Percentiles rank a stretch among this genome's conserved stretches.
These are phyloP conservation scores for Fissipunctia ypsillon DNA, from an alignment of 2,888 invertebrate genomes.

Conservation along the genomic window DNA sequence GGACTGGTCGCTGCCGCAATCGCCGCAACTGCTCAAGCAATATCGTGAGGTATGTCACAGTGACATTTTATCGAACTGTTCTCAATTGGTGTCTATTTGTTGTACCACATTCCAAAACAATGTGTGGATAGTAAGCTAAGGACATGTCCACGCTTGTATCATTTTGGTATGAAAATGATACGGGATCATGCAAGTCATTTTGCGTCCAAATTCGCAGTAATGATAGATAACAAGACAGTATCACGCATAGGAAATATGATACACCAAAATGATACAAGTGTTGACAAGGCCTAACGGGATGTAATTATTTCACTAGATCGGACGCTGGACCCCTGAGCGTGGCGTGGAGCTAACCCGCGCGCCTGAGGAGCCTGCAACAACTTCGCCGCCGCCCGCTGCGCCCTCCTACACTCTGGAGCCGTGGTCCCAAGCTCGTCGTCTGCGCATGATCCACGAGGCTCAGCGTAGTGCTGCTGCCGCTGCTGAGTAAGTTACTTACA, in stretches of 20 bases:
- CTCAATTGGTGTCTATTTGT: neutral
- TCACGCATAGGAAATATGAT: no score
- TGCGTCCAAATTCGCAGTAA: no score
- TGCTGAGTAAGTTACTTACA: conserved; percentile 70
- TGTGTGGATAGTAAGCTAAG: no score
- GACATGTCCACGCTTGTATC: no score
- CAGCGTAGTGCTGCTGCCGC: conserved; percentile 80
- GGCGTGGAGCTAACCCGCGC: conserved; percentile 84
- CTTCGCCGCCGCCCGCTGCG: conserved; percentile 72
- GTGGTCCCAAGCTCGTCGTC: conserved; percentile 86
- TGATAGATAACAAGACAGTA: no score
- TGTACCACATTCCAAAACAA: neutral
- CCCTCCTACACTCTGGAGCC: conserved; percentile 87
- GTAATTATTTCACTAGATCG: conserved; percentile 67
- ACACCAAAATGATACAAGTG: no score
- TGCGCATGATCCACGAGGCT: conserved; percentile 88
- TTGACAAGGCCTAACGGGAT: neutral
- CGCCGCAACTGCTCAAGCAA: conserved; percentile 84
- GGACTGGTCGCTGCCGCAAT: conserved; percentile 88
- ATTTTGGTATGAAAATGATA: no score
- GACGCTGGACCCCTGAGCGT: conserved; percentile 84
- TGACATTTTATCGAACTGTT: neutral
- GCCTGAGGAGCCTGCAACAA: conserved; percentile 76
- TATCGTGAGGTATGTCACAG: conserved; percentile 83
- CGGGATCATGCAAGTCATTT: no score